Evolutionary conservation across 2,888 invertebrate species (phyloP).

Genomic region (Eupithecia abbreviata): DNA sequence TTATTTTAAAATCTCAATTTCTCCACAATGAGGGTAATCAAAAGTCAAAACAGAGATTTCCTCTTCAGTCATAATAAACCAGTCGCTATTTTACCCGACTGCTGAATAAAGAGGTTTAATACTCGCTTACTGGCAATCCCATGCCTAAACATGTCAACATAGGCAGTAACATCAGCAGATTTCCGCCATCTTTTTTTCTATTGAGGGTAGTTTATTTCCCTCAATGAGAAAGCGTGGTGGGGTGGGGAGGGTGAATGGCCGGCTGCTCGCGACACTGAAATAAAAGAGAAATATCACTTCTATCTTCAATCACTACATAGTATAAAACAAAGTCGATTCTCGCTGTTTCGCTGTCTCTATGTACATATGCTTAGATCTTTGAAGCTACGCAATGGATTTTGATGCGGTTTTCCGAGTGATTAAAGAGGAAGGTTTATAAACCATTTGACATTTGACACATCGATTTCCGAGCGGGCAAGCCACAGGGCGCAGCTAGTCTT

Average conservation of each 20-base stretch:
- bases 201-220: neutral
- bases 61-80: neutral
- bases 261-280: conserved; percentile 43
- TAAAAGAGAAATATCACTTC: neutral
- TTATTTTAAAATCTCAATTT: neutral
- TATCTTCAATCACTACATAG: too few species aligned
- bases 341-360: too few species aligned
- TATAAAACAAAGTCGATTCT: too few species aligned
- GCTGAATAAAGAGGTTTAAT: neutral
- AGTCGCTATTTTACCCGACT: neutral
- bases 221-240: conserved; percentile 55
- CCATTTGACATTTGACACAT: too few species aligned
- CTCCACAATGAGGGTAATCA: neutral
- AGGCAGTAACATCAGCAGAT: neutral
- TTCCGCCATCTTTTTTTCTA: neutral
- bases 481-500: too few species aligned
- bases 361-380: too few species aligned
- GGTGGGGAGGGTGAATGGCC: conserved; percentile 56
- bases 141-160: neutral
- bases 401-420: too few species aligned
- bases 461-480: too few species aligned
- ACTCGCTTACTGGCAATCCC: neutral
- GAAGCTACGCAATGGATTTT: too few species aligned
- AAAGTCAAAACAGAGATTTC: neutral
- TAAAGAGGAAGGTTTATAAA: too few species aligned